Evolutionary conservation across 1,140 invertebrate species (phyloP), one percentile per base, ranked within the genome.

Genomic region (Leucophenga varia): DNA sequence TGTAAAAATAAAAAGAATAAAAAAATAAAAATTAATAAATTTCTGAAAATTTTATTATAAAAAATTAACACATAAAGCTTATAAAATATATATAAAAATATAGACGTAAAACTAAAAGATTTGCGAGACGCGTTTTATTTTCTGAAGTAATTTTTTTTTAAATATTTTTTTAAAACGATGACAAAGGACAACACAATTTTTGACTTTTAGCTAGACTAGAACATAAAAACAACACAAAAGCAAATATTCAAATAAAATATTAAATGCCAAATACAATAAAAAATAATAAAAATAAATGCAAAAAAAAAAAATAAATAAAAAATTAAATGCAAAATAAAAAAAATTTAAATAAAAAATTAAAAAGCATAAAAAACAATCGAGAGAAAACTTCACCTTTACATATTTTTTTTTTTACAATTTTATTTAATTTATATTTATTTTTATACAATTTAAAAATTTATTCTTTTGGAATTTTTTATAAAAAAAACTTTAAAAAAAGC

Each of bases 331-430:
- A 48, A n/a, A n/a, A 54, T 50, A 46, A 56, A 43, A 46, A 43
- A 32, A 54, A 47, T 57, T 61, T 58, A 32, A 47, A 55, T 56
- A 63, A 60, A 50, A 53, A 64, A 53, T 47, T 45, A 38, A 6
- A 49, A 47, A n/a, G 46, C 31, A 48, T n/a, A n/a, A 54, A 50
- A 46, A 56, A 43, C 42, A 43, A 32, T 58, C 39, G 69, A 72
- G 69, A 72, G 69, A 65, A 72, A 72, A 72, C 69, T 72, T 72
- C 69, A 72, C 69, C 69, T 72, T 72, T 59, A 36, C 43, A 41
- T 32, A 46, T 47, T 54, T 7, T 35, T 22, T 36, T 25, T 43
- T 52, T 47, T 40, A 31, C 28, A 35, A 47, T 42, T 37, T 43
- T 50, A 28, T 42, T 51, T 52, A 16, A 38, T 43, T 57, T 51